phyloP scores from a whole-genome alignment of 2,113 vertebrate genomes.

The Melanostigma gelatinosum region DNA sequence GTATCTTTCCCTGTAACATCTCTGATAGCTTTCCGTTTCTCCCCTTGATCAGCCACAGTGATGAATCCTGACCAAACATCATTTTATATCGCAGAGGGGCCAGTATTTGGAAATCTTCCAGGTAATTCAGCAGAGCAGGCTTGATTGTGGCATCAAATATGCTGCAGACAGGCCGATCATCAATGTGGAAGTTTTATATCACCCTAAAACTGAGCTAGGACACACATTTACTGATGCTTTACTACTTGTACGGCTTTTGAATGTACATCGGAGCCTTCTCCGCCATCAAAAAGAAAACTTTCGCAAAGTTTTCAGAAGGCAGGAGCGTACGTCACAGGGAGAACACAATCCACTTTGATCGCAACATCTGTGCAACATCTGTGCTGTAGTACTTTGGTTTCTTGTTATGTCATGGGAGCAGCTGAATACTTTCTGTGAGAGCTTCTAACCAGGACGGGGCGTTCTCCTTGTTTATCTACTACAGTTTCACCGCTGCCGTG shows the following conservation, averaged over 20 bases:
- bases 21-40: neutral
- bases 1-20: constrained; percentile 4
- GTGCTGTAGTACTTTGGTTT: constrained; percentile 58
- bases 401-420: constrained; percentile 59
- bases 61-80: constrained; percentile 24
- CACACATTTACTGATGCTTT: neutral
- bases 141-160: constrained; percentile 32
- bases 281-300: constrained; percentile 46
- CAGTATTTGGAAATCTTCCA: constrained; percentile 8
- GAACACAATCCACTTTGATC: constrained; percentile 69
- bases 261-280: neutral
- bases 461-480: constrained; percentile 74
- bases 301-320: constrained; percentile 24
- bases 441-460: constrained; percentile 66
- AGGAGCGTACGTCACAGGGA: constrained; percentile 10
- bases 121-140: constrained; percentile 9
- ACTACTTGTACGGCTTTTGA: constrained; percentile 16
- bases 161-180: neutral
- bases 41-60: constrained; percentile 10
- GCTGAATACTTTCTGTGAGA: constrained; percentile 53
- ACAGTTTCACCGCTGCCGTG: constrained; percentile 64
- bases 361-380: constrained; percentile 66
- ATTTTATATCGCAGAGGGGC: neutral
- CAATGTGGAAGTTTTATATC: constrained; percentile 5
- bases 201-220: constrained; percentile 10